Evolutionary conservation across 2,113 vertebrate species (phyloP).

Genomic region (Caranx ignobilis): DNA sequence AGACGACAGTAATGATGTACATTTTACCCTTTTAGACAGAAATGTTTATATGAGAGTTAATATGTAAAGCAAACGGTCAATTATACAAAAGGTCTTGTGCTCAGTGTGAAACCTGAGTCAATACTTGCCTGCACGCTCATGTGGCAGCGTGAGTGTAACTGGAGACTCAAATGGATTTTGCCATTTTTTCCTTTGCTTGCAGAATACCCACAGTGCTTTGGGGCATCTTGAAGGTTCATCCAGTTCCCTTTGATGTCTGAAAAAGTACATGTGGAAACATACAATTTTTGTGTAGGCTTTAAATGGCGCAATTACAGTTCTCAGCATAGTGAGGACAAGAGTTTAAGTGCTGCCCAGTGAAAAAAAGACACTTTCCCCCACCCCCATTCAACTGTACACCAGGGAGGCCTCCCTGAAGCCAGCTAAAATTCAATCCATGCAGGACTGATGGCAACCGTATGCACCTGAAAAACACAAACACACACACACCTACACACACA

Average conservation of each 20-base stretch:
- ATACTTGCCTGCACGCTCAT: conserved; percentile 81
- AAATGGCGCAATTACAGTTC: conserved; percentile 15
- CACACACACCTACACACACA: too few species aligned
- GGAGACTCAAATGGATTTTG: conserved; percentile 69
- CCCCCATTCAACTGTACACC: conserved; percentile 12
- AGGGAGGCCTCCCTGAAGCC: conserved; percentile 19
- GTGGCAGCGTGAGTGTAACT: conserved; percentile 77
- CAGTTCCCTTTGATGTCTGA: conserved; percentile 68
- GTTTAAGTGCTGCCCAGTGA: neutral
- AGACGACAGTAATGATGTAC: conserved; percentile 73
- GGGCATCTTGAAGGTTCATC: conserved; percentile 64
- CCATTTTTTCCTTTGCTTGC: conserved; percentile 69
- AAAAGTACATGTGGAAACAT: conserved; percentile 26
- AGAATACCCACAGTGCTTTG: conserved; percentile 82
- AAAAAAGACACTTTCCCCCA: conserved; percentile 16
- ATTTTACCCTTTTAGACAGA: conserved; percentile 63
- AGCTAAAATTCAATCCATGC: conserved; percentile 41
- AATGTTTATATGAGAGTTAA: conserved; percentile 40
- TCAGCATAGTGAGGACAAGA: conserved; percentile 10
- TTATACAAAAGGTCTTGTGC: conserved; percentile 61
- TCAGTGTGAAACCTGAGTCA: conserved; percentile 52
- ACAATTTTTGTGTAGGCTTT: conserved; percentile 9
- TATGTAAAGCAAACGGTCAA: conserved; percentile 45
- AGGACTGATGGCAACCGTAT: conserved; percentile 63
- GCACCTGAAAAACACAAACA: conserved; percentile 24